These are phyloP conservation scores for Acleris emargana DNA, from an alignment of 2,888 invertebrate genomes.

Conservation along the genomic window DNA sequence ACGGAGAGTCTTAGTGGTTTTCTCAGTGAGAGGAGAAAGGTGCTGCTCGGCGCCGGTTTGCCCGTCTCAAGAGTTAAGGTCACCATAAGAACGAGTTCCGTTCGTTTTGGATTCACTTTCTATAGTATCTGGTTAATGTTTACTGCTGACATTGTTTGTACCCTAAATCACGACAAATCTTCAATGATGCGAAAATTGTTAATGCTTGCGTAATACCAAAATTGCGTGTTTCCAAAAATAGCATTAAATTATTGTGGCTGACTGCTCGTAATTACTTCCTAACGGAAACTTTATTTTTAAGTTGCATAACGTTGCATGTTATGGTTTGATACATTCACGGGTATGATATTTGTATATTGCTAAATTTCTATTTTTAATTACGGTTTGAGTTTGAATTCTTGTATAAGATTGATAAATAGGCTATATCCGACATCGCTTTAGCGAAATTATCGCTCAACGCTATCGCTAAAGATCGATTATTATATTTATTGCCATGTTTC, in stretches of 20 bases:
- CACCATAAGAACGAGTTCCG: conserved; percentile 55
- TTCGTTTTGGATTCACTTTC: conserved; percentile 68
- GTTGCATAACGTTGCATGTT: conserved; percentile 8
- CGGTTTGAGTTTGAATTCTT: too few relatives aligned
- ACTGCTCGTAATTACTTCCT: background rate
- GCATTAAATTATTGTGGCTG: conserved; percentile 22
- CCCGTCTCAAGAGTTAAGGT: conserved; percentile 65
- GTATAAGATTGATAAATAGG: too few relatives aligned
- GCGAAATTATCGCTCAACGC: too few relatives aligned
- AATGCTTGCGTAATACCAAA: conserved; percentile 10
- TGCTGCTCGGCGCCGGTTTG: conserved; percentile 38
- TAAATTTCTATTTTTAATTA: too few relatives aligned
- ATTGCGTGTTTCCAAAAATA: conserved; percentile 19
- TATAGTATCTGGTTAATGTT: conserved; percentile 39
- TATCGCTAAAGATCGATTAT: too few relatives aligned
- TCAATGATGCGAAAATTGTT: conserved; percentile 19
- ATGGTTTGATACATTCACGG: too few relatives aligned
- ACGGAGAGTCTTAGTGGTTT: conserved; percentile 29
- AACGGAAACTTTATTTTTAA: conserved; percentile 8
- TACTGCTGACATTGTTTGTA: background rate
- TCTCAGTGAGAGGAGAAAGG: conserved; percentile 38
- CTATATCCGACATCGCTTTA: too few relatives aligned
- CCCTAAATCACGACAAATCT: conserved; percentile 1
- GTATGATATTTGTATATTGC: too few relatives aligned
- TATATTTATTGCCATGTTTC: too few relatives aligned